Base-by-base conservation (phyloP, 2,113 vertebrate genomes). In the Mustela lutreola region DNA sequence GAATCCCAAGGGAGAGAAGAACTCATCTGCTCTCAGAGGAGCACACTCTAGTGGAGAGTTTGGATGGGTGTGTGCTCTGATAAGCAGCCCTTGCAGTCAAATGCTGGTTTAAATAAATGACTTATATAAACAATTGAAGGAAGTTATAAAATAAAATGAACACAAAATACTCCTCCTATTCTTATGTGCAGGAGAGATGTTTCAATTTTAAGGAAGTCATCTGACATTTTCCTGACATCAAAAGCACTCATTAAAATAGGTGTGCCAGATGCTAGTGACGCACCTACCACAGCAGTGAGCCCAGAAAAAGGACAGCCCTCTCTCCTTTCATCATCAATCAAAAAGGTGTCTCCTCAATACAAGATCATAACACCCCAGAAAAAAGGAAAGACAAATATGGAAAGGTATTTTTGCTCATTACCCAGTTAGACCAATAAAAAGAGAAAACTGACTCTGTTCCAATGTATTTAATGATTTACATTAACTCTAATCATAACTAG, bases 91-190 rank as follows among this genome's bases (percentile, higher is more conserved):
- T 85, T 86, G 56, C 96, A 84, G 19, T 1, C 60, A 98, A 87
- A 78, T 48, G 18, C 26, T 90, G 53, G n/a, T 93, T 98, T 95
- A 96, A 96, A 97, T 58, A 96, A 91, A 93, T 86, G 91, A 97
- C 76, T 97, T 96, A 63, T 9, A 90, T 76, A 97, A 98, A 98
- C 98, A 98, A 98, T 94, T 16, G 97, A 96, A 98, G 98, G 98
- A 99, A 99, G 97, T 98, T 98, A 98, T 98, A 99, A 99, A 99
- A 92, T 63, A 95, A 94, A 98, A 93, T 33, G 79, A 97, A 98
- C 96, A 98, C 96, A 87, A 62, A 96, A 93, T 65, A 97, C 91
- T 89, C 97, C 98, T 98, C 98, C 98, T 91, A 56, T 88, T 98
- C 95, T 95, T 80, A 18, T 62, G 53, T 63, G 90, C 53, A 9